These are phyloP conservation scores for Aleiodes leptofemur DNA, from an alignment of 2,888 invertebrate genomes.

Conservation along the genomic window DNA sequence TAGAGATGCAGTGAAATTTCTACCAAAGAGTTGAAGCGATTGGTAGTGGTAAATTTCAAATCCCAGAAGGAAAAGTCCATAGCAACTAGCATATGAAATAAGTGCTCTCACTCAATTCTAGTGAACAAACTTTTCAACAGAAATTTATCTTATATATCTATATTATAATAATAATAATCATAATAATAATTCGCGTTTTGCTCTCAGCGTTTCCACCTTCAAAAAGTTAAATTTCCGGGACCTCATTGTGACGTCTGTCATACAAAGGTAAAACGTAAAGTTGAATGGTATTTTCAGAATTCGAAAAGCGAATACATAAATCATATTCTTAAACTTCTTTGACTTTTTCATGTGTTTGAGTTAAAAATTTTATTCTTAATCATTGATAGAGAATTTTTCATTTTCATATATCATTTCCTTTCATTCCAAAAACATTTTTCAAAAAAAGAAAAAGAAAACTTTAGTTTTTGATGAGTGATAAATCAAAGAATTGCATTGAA, in stretches of 20 bases:
- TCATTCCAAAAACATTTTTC: too few species aligned
- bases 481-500: too few species aligned
- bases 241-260: constrained; percentile 25
- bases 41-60: constrained; percentile 25
- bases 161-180: too few species aligned
- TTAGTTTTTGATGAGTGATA: too few species aligned
- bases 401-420: too few species aligned
- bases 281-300: too few species aligned
- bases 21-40: constrained; percentile 38
- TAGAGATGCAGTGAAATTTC: neutral
- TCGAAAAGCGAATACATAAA: too few species aligned
- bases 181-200: constrained; percentile 6
- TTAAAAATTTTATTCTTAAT: too few species aligned
- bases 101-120: constrained; percentile 51
- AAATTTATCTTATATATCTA: constrained; percentile 50
- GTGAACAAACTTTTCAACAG: constrained; percentile 53
- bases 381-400: too few species aligned
- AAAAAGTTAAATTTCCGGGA: constrained; percentile 18
- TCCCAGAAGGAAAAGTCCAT: constrained; percentile 31
- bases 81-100: constrained; percentile 52
- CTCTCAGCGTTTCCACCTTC: constrained; percentile 12
- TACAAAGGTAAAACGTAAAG: neutral
- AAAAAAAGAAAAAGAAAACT: too few species aligned
- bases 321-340: too few species aligned
- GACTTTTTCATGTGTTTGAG: too few species aligned